Conservation (phyloP, 2,797 vertebrate genomes). For the Ctenosaura bakeri region DNA sequence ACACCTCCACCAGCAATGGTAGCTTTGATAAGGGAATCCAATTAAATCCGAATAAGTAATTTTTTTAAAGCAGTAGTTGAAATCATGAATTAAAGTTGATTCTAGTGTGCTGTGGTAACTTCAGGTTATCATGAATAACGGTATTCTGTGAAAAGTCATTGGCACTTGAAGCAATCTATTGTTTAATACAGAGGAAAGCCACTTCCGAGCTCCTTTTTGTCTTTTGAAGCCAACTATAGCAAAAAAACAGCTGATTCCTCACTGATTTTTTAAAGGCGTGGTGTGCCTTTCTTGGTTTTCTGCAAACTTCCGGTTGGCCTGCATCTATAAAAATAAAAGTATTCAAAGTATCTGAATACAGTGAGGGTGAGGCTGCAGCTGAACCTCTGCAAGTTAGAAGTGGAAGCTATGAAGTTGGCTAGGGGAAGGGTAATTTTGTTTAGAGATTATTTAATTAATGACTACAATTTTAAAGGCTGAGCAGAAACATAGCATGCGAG, state of each 20-base stretch:
- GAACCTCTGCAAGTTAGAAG: neutral
- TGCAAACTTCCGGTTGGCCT: neutral
- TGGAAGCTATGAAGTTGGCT: no score
- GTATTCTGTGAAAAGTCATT: conserved; percentile 62
- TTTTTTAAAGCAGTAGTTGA: neutral
- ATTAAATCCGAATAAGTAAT: conserved; percentile 64
- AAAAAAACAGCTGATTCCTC: conserved; percentile 21
- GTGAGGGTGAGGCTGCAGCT: neutral
- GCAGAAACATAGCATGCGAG: neutral
- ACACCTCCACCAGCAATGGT: conserved; percentile 96
- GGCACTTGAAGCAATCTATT: conserved; percentile 58
- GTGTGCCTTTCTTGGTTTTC: neutral
- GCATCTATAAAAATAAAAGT: neutral
- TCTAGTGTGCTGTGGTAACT: neutral
- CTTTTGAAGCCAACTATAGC: conserved; percentile 51
- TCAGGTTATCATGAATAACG: conserved; percentile 23
- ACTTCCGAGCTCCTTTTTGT: conserved; percentile 50
- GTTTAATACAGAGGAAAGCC: conserved; percentile 51
- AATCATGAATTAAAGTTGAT: neutral
- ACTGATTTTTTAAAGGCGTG: conserved; percentile 40
- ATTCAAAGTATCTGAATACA: conserved; percentile 2
- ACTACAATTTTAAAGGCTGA: neutral
- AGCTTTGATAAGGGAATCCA: conserved; percentile 97
- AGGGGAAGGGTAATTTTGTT: conserved; percentile 8
- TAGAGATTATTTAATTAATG: conserved; percentile 28